Evolutionary conservation across 2,113 vertebrate genomes (phyloP), one percentile per base, ranked within the genome.

Genomic region (Megaceryle torquata): DNA sequence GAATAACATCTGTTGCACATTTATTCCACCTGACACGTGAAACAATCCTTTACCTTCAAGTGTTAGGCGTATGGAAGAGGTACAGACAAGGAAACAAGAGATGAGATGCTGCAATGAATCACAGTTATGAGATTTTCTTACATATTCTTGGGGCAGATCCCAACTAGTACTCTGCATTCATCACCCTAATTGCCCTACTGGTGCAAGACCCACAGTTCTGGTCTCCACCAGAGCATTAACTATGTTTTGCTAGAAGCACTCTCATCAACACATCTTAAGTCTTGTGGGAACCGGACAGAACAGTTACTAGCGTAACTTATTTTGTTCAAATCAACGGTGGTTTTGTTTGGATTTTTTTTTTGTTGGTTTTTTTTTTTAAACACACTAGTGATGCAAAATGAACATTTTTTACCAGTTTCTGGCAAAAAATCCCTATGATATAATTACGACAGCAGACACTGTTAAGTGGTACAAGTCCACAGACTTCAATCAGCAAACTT

Each of bases 191-290:
- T 57, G 26, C 7, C 19, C 37, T 63, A 28, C 33, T 19, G 20
- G 14, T 26, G 18, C 35, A 60, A 82, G 35, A 53, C 5, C 6
- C 2, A 2, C 0, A 0, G 18, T 26, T 80, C 41, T 29, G 4
- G 9, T 17, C n/a, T 59, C 59, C 7, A 50, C 25, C 8, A 11
- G 76, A 88, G 15, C 9, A 41, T 12, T 24, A 84, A 20, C 16
- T 15, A 15, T 3, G 5, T 26, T 69, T 69, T 57, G 20, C 28
- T 60, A 46, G 13, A 71, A 88, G 43, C 29, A 48, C 22, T 29
- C 31, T 60, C 68, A 22, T 39, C 53, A 76, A 35, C 3, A 33
- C 22, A n/a, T 37, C 33, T 81, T 22, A 53, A 79, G 22, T 13
- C 48, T 43, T 43, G 17, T 15, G 43, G 39, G 53, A 82, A 89